These are phyloP conservation scores for Archilochus colubris DNA, from an alignment of 2,113 vertebrate genomes.

Conservation along the genomic window DNA sequence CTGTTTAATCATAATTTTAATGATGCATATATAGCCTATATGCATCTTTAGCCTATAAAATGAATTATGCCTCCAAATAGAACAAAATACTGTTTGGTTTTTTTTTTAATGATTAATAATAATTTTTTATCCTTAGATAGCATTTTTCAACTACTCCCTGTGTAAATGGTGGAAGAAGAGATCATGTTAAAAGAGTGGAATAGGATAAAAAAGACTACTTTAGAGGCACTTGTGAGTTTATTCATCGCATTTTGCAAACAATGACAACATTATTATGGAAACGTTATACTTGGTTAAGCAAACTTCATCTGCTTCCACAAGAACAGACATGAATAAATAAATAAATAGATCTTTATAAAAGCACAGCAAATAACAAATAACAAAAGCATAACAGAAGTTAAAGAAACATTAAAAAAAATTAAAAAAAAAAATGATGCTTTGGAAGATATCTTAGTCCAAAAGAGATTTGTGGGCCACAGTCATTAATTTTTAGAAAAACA, in stretches of 20 bases:
- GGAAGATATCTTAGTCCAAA: background rate
- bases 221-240: background rate
- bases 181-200: background rate
- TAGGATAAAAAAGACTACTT: background rate
- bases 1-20: background rate
- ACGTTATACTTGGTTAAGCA: conserved; percentile 27
- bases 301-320: conserved; percentile 33
- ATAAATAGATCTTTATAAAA: conserved; percentile 5
- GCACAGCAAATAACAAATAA: background rate
- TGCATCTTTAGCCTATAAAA: background rate
- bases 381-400: background rate
- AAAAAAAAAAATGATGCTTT: background rate
- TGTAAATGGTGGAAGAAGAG: background rate
- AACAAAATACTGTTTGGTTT: background rate
- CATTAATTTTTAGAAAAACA: background rate
- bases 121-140: background rate
- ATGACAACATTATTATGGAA: background rate
- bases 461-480: background rate
- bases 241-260: background rate
- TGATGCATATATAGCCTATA: background rate
- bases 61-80: background rate
- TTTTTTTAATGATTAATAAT: background rate
- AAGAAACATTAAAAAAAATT: conserved; percentile 1
- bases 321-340: conserved; percentile 40
- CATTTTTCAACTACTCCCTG: background rate